Conservation (phyloP, 2,888 invertebrate species). For the Antitype chi region DNA sequence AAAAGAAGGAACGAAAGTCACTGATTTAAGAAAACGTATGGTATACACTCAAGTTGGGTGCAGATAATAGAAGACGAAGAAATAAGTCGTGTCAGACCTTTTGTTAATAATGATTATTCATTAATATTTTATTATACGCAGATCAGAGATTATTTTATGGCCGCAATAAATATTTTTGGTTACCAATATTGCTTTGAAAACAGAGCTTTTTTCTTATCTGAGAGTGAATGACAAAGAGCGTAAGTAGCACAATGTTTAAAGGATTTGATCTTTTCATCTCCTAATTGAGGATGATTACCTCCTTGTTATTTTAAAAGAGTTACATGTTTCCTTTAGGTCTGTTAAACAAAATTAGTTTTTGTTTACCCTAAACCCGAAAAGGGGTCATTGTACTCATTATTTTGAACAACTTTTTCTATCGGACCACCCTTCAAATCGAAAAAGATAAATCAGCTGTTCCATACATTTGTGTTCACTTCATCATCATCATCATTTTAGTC, state of each 20-base stretch:
- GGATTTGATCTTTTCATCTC: background rate
- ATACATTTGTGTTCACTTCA: too few relatives aligned
- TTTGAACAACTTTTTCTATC: too few relatives aligned
- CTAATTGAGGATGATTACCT: background rate
- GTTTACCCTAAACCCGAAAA: too few relatives aligned
- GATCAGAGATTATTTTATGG: conserved; percentile 30
- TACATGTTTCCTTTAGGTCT: background rate
- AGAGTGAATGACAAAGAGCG: background rate
- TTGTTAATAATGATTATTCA: conserved; percentile 14
- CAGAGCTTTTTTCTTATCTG: conserved; percentile 4
- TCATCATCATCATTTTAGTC: too few relatives aligned
- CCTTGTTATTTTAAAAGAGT: background rate
- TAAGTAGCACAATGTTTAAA: background rate
- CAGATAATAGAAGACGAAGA: background rate
- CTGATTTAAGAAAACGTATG: background rate
- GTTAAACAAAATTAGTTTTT: too few relatives aligned
- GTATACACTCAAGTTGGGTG: background rate
- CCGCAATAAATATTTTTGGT: conserved; percentile 39
- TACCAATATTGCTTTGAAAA: conserved; percentile 12
- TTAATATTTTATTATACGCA: conserved; percentile 30
- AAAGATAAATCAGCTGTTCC: too few relatives aligned
- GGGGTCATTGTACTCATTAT: too few relatives aligned
- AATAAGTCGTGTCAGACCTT: background rate
- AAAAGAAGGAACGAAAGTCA: background rate
- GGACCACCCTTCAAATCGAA: too few relatives aligned